Conservation (phyloP, 2,113 vertebrate species). For the Blennius ocellaris region DNA sequence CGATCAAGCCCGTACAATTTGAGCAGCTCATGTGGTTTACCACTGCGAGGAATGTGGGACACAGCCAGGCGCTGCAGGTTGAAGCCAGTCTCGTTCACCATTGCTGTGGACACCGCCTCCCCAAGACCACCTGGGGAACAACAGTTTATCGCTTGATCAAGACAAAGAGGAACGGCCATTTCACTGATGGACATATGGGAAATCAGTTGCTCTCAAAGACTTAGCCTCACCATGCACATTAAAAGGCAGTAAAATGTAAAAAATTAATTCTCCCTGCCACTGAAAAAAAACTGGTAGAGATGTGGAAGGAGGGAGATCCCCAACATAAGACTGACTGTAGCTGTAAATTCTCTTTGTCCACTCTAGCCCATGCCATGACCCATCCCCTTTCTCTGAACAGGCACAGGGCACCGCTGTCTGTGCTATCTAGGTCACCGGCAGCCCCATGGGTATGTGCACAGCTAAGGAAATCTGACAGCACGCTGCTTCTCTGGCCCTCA, state of each 20-base stretch:
- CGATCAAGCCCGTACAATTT: constrained; percentile 94
- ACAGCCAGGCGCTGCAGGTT: constrained; percentile 88
- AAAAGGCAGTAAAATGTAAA: too few species aligned
- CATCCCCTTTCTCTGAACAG: constrained; percentile 48
- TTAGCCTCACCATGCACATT: not conserved
- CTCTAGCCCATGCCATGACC: constrained; percentile 39
- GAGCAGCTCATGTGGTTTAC: constrained; percentile 91
- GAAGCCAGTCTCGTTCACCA: constrained; percentile 87
- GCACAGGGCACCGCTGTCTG: constrained; percentile 62
- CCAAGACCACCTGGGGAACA: constrained; percentile 88
- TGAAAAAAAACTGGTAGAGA: not conserved
- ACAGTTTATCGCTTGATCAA: constrained; percentile 6
- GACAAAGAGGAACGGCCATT: not conserved
- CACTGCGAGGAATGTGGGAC: constrained; percentile 87
- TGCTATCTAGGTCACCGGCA: constrained; percentile 81
- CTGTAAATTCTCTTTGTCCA: constrained; percentile 50
- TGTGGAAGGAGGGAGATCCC: constrained; percentile 15
- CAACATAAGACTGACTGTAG: too few species aligned
- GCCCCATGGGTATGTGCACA: constrained; percentile 72
- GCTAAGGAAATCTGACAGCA: constrained; percentile 82
- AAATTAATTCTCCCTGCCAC: not conserved
- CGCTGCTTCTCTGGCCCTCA: constrained; percentile 64
- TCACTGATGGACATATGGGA: not conserved
- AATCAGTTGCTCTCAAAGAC: not conserved
- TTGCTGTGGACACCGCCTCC: constrained; percentile 87